A percentile compares a stretch with the other conserved stretches of the same genome.
Conservation (phyloP, 2,113 vertebrate genomes). For the Albula glossodonta region DNA sequence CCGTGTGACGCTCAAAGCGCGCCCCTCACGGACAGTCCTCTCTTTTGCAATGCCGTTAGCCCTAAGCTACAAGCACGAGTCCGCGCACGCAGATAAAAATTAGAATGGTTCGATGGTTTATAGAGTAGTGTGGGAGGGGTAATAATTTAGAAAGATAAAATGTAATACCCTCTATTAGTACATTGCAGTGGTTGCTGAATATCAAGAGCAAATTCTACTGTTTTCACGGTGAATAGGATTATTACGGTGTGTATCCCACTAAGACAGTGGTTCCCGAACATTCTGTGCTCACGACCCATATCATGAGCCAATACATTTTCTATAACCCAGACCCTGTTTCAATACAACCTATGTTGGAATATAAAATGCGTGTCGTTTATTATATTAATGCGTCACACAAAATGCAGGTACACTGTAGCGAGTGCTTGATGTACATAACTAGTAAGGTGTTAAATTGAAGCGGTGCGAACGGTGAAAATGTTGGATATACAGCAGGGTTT, state of each 20-base stretch:
- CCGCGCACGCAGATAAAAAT: slow-evolving; percentile 22
- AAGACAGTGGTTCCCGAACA: background rate
- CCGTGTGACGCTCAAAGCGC: slow-evolving; percentile 27
- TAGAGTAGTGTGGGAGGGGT: too few relatives aligned
- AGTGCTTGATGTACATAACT: too few relatives aligned
- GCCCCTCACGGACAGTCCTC: slow-evolving; percentile 18
- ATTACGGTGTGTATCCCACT: background rate
- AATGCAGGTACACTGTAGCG: background rate
- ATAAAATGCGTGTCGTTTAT: background rate
- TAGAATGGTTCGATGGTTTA: background rate
- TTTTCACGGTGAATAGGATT: background rate
- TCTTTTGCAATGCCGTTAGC: slow-evolving; percentile 16
- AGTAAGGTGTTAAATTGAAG: background rate
- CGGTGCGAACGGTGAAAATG: background rate
- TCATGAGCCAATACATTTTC: background rate
- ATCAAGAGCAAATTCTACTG: background rate
- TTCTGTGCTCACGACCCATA: background rate
- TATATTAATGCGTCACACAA: background rate
- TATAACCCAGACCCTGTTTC: background rate
- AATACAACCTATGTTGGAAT: background rate
- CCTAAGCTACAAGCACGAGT: slow-evolving; percentile 18
- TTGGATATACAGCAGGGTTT: background rate
- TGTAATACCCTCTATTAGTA: background rate
- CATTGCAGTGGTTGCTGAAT: background rate
- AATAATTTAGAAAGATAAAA: slow-evolving; percentile 62